Evolutionary conservation across 2,797 vertebrate species (phyloP), one percentile per base, ranked within the genome.

Genomic region (Microctenopoma stevenorrisi): DNA sequence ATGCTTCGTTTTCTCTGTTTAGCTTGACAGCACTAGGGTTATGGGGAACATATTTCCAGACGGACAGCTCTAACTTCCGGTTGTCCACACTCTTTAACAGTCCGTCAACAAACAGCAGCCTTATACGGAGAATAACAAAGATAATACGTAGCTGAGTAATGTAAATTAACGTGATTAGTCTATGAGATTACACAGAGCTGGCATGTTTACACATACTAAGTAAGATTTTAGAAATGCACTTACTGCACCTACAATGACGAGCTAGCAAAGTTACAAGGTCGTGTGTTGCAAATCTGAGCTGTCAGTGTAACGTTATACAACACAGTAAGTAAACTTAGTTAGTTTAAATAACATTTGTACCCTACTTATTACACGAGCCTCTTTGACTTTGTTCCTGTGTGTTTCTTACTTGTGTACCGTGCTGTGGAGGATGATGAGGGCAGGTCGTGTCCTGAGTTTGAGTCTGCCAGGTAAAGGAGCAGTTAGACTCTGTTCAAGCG

Each of bases 381-480:
- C 30, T 7, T 5, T 4, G 3, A 5, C 7, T 58, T 9, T 16
- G 3, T 2, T 1, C 58, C 15, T 33, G 3, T 37, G 11, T 59
- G 11, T 44, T 15, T 53, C 3, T 64, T 25, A 25, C 2, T 2
- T 5, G 12, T 1, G 5, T 7, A 48, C 53, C 35, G 55, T n/a
- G 54, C 44, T 3, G 1, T 2, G 78, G 57, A 88, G 51, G 62
- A 95, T 95, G 93, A 93, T 90, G 94, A 86, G 76, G 49, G 7
- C 74, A 55, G 59, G 48, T 18, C 28, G 68, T 8, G 59, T 43
- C 62, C 72, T 59, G 25, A 73, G 70, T 37, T 33, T 66, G 22
- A 72, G 81, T 64, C 68, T 72, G 49, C 25, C 81, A 7, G 51
- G 46, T 15, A 81, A 70, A 64, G 57, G 71, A n/a, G 30, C 72